Conservation (phyloP, 2,888 invertebrate genomes). For the Cheilosia grossa region DNA sequence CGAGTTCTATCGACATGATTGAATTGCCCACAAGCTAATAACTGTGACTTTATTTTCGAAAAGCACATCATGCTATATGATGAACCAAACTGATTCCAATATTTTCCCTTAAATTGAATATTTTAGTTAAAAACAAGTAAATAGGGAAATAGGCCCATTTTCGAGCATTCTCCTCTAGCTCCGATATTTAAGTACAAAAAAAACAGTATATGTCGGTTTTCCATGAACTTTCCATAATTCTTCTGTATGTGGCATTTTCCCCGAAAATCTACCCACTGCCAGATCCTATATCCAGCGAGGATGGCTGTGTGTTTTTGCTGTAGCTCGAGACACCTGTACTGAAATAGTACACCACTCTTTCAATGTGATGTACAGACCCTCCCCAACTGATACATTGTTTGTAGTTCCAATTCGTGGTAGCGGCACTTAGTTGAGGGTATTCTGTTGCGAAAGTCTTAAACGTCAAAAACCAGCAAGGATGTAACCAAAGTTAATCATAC, state of each 20-base stretch:
- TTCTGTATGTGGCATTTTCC: not conserved
- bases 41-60: too few relatives aligned
- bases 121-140: not conserved
- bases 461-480: conserved; percentile 41
- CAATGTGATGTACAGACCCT: too few relatives aligned
- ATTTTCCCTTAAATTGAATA: not conserved
- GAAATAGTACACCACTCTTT: too few relatives aligned
- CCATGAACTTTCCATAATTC: conserved; percentile 19
- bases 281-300: not conserved
- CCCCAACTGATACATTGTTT: conserved; percentile 35
- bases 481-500: conserved; percentile 44
- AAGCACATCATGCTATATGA: not conserved
- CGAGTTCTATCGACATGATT: too few relatives aligned
- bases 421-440: conserved; percentile 5
- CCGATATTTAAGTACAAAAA: conserved; percentile 22
- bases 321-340: not conserved
- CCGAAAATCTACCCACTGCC: conserved; percentile 1
- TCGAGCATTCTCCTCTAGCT: too few relatives aligned
- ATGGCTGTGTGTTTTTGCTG: not conserved
- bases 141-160: too few relatives aligned
- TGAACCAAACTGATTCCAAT: not conserved
- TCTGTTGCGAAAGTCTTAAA: conserved; percentile 18
- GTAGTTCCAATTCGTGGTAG: conserved; percentile 17
- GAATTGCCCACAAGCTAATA: too few relatives aligned
- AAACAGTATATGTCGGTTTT: conserved; percentile 19